phyloP scores from a whole-genome alignment of 2,797 vertebrate genomes.

The Falco novaeseelandiae region DNA sequence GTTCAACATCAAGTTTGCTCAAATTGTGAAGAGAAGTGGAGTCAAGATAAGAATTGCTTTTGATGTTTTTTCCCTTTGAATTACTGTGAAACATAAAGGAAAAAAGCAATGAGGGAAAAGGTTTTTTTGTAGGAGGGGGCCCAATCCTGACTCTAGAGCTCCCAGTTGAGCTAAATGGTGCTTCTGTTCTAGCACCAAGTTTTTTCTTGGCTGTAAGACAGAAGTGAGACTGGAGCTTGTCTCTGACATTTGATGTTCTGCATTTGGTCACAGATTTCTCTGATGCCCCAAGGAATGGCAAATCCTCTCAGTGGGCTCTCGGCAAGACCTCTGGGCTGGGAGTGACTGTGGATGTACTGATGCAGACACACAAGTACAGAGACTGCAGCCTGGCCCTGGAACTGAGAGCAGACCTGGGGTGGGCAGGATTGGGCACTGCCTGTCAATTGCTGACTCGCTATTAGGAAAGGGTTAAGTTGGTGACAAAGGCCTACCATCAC shows the following conservation, averaged over 20 bases:
- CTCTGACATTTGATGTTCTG: not conserved
- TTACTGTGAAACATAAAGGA: not conserved
- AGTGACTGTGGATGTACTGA: not conserved
- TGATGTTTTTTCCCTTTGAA: not conserved
- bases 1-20: conserved; percentile 4
- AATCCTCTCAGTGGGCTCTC: not conserved
- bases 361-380: not conserved
- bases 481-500: not conserved
- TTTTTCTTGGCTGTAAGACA: not conserved
- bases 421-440: not conserved
- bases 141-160: not conserved
- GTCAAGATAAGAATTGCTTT: not conserved
- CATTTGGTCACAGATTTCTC: not conserved
- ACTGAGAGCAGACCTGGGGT: rapidly evolving
- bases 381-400: not conserved
- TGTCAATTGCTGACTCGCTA: not conserved
- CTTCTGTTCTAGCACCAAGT: not conserved
- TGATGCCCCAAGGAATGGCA: not conserved
- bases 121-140: not conserved
- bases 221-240: not conserved
- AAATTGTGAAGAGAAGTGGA: not conserved
- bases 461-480: not conserved
- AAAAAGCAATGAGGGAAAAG: not conserved
- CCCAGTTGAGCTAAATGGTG: not conserved
- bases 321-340: not conserved